Conservation (phyloP, 2,888 invertebrate species). For the Ichneumoninae sp. region DNA sequence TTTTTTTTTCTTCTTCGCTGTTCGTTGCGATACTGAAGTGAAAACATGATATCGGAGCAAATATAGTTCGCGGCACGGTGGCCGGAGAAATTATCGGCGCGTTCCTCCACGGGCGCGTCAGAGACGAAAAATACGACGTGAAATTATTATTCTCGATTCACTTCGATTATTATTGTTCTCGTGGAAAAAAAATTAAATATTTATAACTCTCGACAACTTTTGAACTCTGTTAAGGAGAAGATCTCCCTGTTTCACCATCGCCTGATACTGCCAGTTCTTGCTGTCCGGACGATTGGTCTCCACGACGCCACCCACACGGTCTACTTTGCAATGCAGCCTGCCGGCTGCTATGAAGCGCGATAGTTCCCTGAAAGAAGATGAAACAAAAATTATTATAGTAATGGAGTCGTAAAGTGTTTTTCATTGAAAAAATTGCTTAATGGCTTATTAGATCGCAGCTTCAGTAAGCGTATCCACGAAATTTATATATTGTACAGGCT, state of each 20-base stretch:
- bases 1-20: constrained; percentile 20
- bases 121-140: constrained; percentile 12
- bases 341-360: constrained; percentile 98
- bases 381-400: constrained; percentile 2
- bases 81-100: constrained; percentile 13
- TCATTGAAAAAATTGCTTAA: constrained; percentile 76
- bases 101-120: neutral
- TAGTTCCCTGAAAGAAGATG: constrained; percentile 86
- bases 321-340: constrained; percentile 98
- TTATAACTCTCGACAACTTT: constrained; percentile 99
- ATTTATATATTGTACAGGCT: no score
- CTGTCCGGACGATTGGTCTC: constrained; percentile 97
- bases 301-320: constrained; percentile 97
- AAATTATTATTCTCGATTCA: constrained; percentile 18
- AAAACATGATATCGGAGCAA: constrained; percentile 53
- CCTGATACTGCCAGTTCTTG: constrained; percentile 97
- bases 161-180: constrained; percentile 58
- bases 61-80: constrained; percentile 17
- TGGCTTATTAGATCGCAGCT: no score
- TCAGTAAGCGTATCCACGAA: no score
- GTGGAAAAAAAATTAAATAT: constrained; percentile 89
- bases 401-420: constrained; percentile 1
- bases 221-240: constrained; percentile 98
- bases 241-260: constrained; percentile 99
- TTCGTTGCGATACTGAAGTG: constrained; percentile 43